Conservation (phyloP, 2,888 invertebrate species). For the Clostera curtula region DNA sequence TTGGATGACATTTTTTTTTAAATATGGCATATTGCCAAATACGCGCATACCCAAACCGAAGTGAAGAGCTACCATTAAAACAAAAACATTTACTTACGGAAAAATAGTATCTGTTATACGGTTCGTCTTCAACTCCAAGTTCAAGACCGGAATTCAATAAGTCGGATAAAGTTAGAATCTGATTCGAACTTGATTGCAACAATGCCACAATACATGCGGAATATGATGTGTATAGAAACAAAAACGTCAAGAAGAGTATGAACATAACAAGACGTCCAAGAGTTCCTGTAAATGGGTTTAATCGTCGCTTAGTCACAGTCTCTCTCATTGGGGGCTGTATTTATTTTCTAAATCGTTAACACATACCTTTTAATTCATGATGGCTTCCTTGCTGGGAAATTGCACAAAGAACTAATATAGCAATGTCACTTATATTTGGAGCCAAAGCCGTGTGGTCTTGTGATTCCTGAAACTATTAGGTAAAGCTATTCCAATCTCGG, state of each 20-base stretch:
- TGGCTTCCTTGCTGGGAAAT: slow-evolving; percentile 75
- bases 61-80: too few species aligned
- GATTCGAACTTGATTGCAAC: slow-evolving; percentile 79
- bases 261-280: slow-evolving; percentile 77
- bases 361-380: slow-evolving; percentile 39
- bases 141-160: slow-evolving; percentile 78
- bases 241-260: slow-evolving; percentile 73
- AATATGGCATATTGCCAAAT: too few species aligned
- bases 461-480: slow-evolving; percentile 23
- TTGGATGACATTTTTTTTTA: too few species aligned
- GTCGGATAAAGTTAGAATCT: slow-evolving; percentile 77
- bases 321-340: too few species aligned
- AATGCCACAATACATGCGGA: slow-evolving; percentile 83
- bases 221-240: slow-evolving; percentile 83
- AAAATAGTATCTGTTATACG: slow-evolving; percentile 78
- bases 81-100: slow-evolving; percentile 56
- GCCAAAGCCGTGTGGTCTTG: slow-evolving; percentile 28
- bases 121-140: slow-evolving; percentile 78
- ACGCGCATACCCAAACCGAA: too few species aligned
- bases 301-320: neutral
- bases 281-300: slow-evolving; percentile 38
- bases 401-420: slow-evolving; percentile 72
- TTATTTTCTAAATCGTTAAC: too few species aligned
- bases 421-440: slow-evolving; percentile 60
- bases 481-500: too few species aligned